A percentile compares a stretch with the other conserved stretches of the same genome.
Conservation (phyloP, 1,140 invertebrate species). For the Schlechtendalia chinensis region DNA sequence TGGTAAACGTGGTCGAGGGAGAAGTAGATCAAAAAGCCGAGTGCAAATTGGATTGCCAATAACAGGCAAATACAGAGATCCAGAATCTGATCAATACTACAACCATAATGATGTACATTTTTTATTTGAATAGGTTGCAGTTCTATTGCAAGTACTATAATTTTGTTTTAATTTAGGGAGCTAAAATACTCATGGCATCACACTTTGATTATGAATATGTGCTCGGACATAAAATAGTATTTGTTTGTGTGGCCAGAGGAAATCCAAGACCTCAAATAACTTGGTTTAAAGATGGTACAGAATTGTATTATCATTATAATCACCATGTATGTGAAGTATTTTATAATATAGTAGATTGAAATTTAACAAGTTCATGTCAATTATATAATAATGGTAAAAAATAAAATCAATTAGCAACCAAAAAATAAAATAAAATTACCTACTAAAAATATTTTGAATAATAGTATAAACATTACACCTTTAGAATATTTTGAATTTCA, state of each 20-base stretch:
- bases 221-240: slow-evolving; percentile 63
- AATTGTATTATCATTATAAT: slow-evolving; percentile 61
- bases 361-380: not conserved
- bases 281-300: slow-evolving; percentile 64
- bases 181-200: slow-evolving; percentile 61
- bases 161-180: slow-evolving; percentile 57
- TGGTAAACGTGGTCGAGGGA: slow-evolving; percentile 56
- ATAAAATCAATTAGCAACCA: not conserved
- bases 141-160: not conserved
- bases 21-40: slow-evolving; percentile 66
- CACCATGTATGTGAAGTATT: slow-evolving; percentile 58
- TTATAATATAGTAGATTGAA: slow-evolving; percentile 2
- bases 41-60: slow-evolving; percentile 80
- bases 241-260: slow-evolving; percentile 62
- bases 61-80: slow-evolving; percentile 81
- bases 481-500: not conserved
- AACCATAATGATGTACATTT: slow-evolving; percentile 77
- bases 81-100: slow-evolving; percentile 82
- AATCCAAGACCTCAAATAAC: slow-evolving; percentile 61
- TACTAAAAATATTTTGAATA: not conserved
- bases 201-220: slow-evolving; percentile 65
- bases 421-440: not conserved
- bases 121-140: slow-evolving; percentile 1
- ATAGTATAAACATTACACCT: not conserved
- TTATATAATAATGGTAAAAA: not conserved